These are phyloP conservation scores for Desmodus rotundus DNA, from an alignment of 2,113 vertebrate species.

Conservation along the genomic window DNA sequence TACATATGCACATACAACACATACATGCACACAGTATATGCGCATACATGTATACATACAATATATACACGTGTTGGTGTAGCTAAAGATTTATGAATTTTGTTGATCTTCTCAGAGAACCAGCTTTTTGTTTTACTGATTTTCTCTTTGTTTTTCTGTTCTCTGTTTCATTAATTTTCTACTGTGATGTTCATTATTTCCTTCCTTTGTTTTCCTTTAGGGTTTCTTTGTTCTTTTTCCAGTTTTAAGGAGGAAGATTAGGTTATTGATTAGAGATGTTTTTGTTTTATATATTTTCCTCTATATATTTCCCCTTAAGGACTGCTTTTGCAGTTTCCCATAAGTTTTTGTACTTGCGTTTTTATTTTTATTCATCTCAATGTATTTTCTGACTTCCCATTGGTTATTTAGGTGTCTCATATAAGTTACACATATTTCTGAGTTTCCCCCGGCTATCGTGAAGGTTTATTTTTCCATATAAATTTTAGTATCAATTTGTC, in stretches of 20 bases:
- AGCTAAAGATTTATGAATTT: background rate
- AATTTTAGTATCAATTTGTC: background rate
- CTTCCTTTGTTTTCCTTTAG: background rate
- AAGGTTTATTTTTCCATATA: background rate
- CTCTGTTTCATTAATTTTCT: background rate
- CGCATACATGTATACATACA: background rate
- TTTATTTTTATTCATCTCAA: background rate
- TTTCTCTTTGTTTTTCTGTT: background rate
- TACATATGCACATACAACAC: too few species aligned
- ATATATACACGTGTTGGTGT: background rate
- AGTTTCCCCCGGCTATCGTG: background rate
- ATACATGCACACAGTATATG: background rate
- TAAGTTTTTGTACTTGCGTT: background rate
- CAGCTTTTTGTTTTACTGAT: background rate
- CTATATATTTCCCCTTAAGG: background rate
- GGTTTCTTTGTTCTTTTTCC: background rate
- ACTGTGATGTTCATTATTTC: background rate
- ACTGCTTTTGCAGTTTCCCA: background rate
- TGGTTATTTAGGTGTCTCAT: background rate
- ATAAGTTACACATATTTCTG: background rate
- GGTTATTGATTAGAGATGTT: background rate
- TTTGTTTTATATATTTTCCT: background rate
- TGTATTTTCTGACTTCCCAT: background rate
- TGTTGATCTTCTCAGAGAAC: background rate
- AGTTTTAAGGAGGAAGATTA: background rate